These are phyloP conservation scores for Andrena praecox DNA, from an alignment of 2,888 invertebrate genomes.

Conservation along the genomic window DNA sequence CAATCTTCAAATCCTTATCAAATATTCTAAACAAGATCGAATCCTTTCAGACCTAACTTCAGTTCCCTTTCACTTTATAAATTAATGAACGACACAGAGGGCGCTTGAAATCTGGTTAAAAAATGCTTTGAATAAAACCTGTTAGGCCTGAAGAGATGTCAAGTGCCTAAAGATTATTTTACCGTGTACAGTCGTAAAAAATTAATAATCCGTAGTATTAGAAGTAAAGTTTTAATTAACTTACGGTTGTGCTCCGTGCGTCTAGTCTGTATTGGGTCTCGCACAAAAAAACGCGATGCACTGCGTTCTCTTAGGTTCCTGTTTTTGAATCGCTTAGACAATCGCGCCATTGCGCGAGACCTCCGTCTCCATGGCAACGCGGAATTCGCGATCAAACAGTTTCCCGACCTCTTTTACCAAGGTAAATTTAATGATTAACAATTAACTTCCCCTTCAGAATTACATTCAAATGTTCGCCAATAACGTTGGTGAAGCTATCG, in stretches of 20 bases:
- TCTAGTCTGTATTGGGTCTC: slow-evolving; percentile 16
- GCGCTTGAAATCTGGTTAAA: slow-evolving; percentile 2
- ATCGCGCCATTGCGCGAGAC: slow-evolving; percentile 11
- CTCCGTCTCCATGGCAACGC: not conserved
- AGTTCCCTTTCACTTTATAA: not conserved
- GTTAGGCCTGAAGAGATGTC: slow-evolving; percentile 26
- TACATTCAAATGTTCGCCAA: slow-evolving; percentile 2
- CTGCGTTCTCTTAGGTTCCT: not conserved
- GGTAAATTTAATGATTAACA: slow-evolving; percentile 24
- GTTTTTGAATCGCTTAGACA: slow-evolving; percentile 1
- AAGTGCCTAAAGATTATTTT: slow-evolving; percentile 23
- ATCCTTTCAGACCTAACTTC: slow-evolving; percentile 33
- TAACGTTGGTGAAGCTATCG: not conserved
- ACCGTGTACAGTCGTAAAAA: slow-evolving; percentile 26
- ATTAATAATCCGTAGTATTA: slow-evolving; percentile 18
- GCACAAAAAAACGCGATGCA: not conserved
- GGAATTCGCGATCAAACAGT: not conserved
- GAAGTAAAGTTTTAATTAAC: slow-evolving; percentile 25
- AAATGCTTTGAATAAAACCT: not conserved
- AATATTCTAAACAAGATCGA: slow-evolving; percentile 26
- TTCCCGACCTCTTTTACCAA: not conserved
- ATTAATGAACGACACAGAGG: not conserved
- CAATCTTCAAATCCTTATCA: slow-evolving; percentile 29
- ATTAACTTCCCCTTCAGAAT: not conserved
- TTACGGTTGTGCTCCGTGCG: slow-evolving; percentile 38